These are phyloP conservation scores for Sminthurinus aureus DNA, from an alignment of 2,888 invertebrate genomes.

Conservation along the genomic window DNA sequence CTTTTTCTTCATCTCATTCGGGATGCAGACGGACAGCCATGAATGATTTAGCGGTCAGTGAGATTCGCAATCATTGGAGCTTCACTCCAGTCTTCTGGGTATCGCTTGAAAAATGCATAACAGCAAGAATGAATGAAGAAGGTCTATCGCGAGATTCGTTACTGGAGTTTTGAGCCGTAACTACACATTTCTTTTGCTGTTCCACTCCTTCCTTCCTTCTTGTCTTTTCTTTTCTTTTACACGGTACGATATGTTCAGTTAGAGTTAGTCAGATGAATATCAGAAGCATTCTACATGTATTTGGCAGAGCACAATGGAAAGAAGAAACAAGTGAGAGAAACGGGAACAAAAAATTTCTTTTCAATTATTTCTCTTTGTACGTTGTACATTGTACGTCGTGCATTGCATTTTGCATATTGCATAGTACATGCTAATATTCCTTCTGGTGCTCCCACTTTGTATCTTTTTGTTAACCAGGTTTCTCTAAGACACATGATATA, in stretches of 20 bases:
- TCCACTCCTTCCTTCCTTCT: neutral
- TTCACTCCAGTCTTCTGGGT: neutral
- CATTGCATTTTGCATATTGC: too few species aligned
- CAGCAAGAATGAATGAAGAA: neutral
- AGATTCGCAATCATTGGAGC: neutral
- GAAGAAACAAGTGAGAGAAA: neutral
- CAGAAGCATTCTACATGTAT: too few species aligned
- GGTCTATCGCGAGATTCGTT: neutral
- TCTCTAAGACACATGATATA: neutral
- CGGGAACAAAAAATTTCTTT: neutral
- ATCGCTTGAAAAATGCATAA: neutral
- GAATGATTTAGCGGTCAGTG: neutral
- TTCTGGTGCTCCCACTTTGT: too few species aligned
- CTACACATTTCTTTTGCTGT: constrained; percentile 6
- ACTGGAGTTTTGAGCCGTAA: neutral
- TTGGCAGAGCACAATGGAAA: neutral
- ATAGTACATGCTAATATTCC: neutral
- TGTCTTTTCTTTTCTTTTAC: neutral
- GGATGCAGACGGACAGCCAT: neutral
- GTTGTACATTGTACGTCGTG: neutral
- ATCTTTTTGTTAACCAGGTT: neutral
- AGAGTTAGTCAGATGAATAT: neutral
- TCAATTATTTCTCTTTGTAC: neutral
- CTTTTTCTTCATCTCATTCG: neutral
- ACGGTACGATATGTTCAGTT: neutral